These are phyloP conservation scores for Tipula confusa DNA, from an alignment of 2,888 invertebrate species.

Conservation along the genomic window DNA sequence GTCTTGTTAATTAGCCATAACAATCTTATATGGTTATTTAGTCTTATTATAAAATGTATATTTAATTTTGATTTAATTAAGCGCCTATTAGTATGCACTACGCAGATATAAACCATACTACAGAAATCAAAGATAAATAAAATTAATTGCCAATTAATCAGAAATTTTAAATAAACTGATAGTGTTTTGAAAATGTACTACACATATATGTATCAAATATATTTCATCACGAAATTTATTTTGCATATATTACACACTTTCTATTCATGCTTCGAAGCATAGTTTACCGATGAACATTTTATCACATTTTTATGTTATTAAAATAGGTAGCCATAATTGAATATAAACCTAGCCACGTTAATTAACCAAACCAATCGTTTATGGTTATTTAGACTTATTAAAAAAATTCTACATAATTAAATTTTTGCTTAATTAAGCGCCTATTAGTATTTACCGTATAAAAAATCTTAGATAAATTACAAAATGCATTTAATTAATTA, in stretches of 20 bases:
- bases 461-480: no score
- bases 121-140: not conserved
- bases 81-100: not conserved
- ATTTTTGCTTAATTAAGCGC: not conserved
- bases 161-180: no score
- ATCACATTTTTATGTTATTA: no score
- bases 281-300: no score
- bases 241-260: no score
- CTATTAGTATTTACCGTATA: not conserved
- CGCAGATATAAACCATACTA: not conserved
- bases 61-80: not conserved
- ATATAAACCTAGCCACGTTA: not conserved
- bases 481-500: not conserved
- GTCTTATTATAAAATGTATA: not conserved
- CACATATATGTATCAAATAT: no score
- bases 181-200: no score
- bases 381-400: not conserved
- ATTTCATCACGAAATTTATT: no score
- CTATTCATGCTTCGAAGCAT: no score
- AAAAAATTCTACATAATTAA: not conserved
- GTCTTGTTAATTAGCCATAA: not conserved
- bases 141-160: no score
- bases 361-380: not conserved
- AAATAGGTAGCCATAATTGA: no score
- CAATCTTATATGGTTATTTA: not conserved